Conservation (phyloP, 2,113 vertebrate genomes). For the Chaenocephalus aceratus region DNA sequence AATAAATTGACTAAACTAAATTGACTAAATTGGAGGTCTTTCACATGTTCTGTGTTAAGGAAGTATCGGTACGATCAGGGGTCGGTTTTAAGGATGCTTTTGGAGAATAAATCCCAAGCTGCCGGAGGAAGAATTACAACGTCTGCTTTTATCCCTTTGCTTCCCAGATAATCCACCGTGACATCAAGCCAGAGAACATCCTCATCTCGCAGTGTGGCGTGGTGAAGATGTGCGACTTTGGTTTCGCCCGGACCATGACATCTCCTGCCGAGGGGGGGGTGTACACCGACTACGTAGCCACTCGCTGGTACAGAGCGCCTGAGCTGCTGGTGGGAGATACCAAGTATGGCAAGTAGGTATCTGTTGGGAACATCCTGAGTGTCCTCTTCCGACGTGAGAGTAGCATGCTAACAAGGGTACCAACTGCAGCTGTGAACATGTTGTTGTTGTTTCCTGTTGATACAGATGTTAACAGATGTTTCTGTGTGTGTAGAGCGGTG, state of each 20-base stretch:
- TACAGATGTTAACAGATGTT: constrained; percentile 19
- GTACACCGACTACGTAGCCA: constrained; percentile 93
- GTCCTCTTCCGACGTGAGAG: no score
- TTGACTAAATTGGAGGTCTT: neutral
- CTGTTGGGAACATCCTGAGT: no score
- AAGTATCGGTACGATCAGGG: neutral
- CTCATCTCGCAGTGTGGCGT: constrained; percentile 90
- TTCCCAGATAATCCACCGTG: constrained; percentile 91
- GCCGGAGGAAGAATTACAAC: neutral
- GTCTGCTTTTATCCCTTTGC: neutral
- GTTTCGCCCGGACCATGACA: constrained; percentile 89
- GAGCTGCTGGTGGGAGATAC: constrained; percentile 93
- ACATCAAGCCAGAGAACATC: constrained; percentile 95
- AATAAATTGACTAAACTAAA: no score
- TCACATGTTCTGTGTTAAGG: neutral
- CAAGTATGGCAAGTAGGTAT: constrained; percentile 90
- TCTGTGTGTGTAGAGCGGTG: constrained; percentile 85
- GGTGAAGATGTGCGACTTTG: constrained; percentile 94
- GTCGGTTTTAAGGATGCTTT: neutral
- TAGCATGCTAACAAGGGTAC: no score
- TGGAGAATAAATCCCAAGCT: neutral
- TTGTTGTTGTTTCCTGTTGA: neutral
- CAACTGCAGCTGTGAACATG: no score
- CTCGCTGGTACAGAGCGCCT: constrained; percentile 92
- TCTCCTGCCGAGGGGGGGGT: constrained; percentile 84